phyloP scores from a whole-genome alignment of 2,888 invertebrate genomes.

The Noctua comes region DNA sequence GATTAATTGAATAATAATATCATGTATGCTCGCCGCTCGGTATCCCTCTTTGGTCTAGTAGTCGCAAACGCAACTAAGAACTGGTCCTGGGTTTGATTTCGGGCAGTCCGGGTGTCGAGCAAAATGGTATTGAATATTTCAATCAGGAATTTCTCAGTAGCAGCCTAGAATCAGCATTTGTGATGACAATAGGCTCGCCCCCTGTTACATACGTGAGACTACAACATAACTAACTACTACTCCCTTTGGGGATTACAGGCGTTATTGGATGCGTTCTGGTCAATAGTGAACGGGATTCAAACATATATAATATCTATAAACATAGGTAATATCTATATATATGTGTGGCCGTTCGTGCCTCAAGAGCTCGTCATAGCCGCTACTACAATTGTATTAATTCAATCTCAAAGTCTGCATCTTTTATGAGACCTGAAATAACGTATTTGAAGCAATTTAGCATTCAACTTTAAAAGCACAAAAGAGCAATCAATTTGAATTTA shows the following conservation, averaged over 20 bases:
- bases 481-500: conserved; percentile 15
- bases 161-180: not conserved
- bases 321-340: not conserved
- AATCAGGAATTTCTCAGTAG: not conserved
- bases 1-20: not conserved
- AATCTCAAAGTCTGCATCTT: conserved; percentile 8
- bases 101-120: not conserved
- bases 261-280: not conserved
- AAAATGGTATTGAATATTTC: not conserved
- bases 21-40: not conserved
- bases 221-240: not conserved
- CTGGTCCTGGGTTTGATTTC: not conserved
- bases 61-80: not conserved
- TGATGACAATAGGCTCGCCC: not conserved
- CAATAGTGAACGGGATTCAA: not conserved
- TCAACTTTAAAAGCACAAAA: conserved; percentile 34
- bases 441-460: conserved; percentile 23
- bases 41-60: not conserved
- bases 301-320: no score
- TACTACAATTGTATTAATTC: conserved; percentile 2
- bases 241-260: not conserved
- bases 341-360: not conserved
- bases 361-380: not conserved
- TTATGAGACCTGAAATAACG: conserved; percentile 17
- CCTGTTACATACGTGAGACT: not conserved